These are phyloP conservation scores for Hirtodrosophila alboralis DNA, from an alignment of 2,888 invertebrate genomes.

Conservation along the genomic window DNA sequence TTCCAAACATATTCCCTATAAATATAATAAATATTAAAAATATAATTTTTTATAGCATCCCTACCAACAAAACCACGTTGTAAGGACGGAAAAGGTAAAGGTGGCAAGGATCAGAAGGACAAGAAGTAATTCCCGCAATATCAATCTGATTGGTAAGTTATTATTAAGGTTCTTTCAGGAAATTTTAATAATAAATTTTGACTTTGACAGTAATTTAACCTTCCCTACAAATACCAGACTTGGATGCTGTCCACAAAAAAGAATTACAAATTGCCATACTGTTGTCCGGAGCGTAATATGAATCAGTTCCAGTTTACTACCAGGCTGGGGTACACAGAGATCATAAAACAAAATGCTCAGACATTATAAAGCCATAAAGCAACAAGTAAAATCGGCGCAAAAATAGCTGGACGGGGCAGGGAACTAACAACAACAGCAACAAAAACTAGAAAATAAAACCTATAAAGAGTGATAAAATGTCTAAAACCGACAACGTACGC, in stretches of 20 bases:
- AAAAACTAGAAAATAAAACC: slow-evolving; percentile 1
- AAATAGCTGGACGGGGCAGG: slow-evolving; percentile 48
- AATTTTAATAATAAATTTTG: no score
- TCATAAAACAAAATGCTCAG: slow-evolving; percentile 72
- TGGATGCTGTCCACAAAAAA: slow-evolving; percentile 17
- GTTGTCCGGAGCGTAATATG: slow-evolving; percentile 35
- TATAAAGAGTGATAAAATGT: slow-evolving; percentile 53
- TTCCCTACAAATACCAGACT: background rate
- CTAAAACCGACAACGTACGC: slow-evolving; percentile 6
- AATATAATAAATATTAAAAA: no score
- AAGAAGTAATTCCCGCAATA: background rate
- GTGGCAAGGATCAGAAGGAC: background rate
- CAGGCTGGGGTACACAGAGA: slow-evolving; percentile 44
- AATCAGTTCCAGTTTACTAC: slow-evolving; percentile 61
- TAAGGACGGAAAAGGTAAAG: slow-evolving; percentile 15
- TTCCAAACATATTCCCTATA: background rate
- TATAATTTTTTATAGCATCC: background rate
- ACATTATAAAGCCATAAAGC: slow-evolving; percentile 80
- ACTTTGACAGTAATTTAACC: slow-evolving; percentile 17
- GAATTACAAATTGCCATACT: slow-evolving; percentile 36
- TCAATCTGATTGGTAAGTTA: background rate
- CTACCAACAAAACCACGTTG: slow-evolving; percentile 17
- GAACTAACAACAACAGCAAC: slow-evolving; percentile 2
- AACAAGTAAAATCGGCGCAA: slow-evolving; percentile 62
- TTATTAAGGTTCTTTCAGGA: no score